Base-by-base conservation (phyloP, 2,797 vertebrate genomes). In the Cuculus canorus region DNA sequence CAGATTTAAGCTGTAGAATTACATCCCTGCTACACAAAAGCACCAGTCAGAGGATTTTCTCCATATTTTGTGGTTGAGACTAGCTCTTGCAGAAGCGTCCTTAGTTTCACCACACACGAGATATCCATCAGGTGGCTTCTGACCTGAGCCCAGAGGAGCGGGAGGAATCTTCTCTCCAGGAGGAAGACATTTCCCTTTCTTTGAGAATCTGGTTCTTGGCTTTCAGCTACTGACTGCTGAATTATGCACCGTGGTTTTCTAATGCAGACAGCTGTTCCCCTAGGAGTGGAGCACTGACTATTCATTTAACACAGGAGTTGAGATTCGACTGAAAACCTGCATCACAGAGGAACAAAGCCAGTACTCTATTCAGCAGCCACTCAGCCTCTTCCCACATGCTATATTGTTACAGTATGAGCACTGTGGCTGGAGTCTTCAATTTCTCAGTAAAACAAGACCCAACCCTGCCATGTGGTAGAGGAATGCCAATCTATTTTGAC, bases 291-390 rank as follows among this genome's bases (percentile, higher is more conserved):
- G 68, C 61, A 87, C 87, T 90, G 79, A 81, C 43, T 90, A 45
- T 30, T 96, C 57, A 57, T 90, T 90, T 94, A 93, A 70, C 71
- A 65, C 21, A 76, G 75, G 94, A 78, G 69, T 83, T 43, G 57
- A 86, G 73, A 85, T 94, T 56, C 47, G 2, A 41, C 60, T 70
- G 86, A 82, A 97, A 96, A 95, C n/a, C 68, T 92, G 75, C 60
- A 88, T 96, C 64, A 82, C 86, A 93, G 79, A 84, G 90, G 91
- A 92, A 95, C 75, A 96, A 92, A 95, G 81, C 43, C 88, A 90
- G 30, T 72, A 43, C 77, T 92, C 94, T 86, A 52, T 82, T 95
- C 80, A 69, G 45, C 71, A 48, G 1, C 94, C 95, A 94, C 33
- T 94, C 90, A 76, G 57, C n/a, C 47, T 84, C 91, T 96, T 83